phyloP scores from a whole-genome alignment of 2,113 vertebrate species.

The Fulmarus glacialis region DNA sequence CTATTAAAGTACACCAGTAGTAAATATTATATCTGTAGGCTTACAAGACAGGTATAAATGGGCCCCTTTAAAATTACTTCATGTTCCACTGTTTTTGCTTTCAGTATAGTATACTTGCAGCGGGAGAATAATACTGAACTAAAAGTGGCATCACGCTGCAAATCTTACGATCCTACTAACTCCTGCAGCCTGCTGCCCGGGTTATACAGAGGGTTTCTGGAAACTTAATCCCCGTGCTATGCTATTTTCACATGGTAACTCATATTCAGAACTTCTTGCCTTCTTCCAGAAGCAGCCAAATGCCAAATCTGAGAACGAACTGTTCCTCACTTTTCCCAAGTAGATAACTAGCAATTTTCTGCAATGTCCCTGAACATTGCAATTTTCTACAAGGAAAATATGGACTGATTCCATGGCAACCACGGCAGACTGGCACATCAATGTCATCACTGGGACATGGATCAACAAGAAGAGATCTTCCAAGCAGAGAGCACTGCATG shows the following conservation, averaged over 20 bases:
- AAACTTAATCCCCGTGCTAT: neutral
- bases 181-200: neutral
- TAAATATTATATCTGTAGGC: neutral
- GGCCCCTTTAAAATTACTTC: neutral
- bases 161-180: neutral
- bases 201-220: neutral
- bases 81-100: neutral
- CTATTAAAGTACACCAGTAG: neutral
- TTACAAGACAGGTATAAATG: neutral
- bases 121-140: neutral
- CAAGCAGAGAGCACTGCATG: neutral
- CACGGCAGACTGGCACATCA: neutral
- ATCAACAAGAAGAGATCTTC: neutral
- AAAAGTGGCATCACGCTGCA: neutral
- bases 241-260: neutral
- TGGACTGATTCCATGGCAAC: constrained; percentile 16
- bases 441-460: neutral
- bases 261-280: neutral
- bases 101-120: neutral
- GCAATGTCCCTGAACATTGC: constrained; percentile 22
- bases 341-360: constrained; percentile 53
- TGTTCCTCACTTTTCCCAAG: constrained; percentile 16
- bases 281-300: constrained; percentile 3
- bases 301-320: neutral
- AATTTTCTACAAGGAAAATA: constrained; percentile 42